Base-by-base conservation (phyloP, 2,113 vertebrate genomes). In the Albula goreensis region DNA sequence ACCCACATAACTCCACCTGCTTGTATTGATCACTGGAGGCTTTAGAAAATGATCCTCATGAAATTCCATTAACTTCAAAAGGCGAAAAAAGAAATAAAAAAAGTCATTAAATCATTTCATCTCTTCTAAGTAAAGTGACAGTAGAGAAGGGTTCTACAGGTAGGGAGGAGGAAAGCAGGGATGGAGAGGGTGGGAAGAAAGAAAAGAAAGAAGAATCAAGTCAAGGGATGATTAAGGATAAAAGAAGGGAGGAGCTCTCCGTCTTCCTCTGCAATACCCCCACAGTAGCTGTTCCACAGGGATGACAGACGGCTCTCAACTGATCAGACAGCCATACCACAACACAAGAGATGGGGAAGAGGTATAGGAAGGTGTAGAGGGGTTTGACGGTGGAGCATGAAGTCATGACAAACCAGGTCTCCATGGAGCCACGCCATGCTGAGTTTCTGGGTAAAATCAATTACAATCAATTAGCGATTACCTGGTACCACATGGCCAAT, bases 11-110 rank as follows among this genome's bases (percentile, higher is more conserved):
- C n/a, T 17, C 6, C 51, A 52, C 48, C 80, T 52, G 19, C 49
- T 53, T 3, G 50, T 81, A 81, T 81, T 52, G 80, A 81, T n/a
- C 41, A 81, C 41, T 15, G 10, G n/a, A 52, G 51, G 50, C 50
- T 25, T 81, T 51, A 81, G 50, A 51, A 81, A 81, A 19, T 50
- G 79, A 81, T 81, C 79, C 50, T 81, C 49, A 50, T 51, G 41
- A 49, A 1, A 3, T 22, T 50, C 49, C 50, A 81, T 81, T 81
- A 12, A 81, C 80, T 81, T 81, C 80, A 53, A 81, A 22, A 53
- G 80, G 50, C 5, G 53, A 25, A 81, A 81, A 53, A 53, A 25
- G n/a, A 10, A 8, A 19, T 5, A 19, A 5, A 19, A 4, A 5
- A 22, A 5, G 25, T 81, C 50, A 52, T n/a, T 52, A n/a, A 51